Evolutionary conservation across 2,888 invertebrate genomes (phyloP).

Genomic region (Cryptophagus acutangulus): DNA sequence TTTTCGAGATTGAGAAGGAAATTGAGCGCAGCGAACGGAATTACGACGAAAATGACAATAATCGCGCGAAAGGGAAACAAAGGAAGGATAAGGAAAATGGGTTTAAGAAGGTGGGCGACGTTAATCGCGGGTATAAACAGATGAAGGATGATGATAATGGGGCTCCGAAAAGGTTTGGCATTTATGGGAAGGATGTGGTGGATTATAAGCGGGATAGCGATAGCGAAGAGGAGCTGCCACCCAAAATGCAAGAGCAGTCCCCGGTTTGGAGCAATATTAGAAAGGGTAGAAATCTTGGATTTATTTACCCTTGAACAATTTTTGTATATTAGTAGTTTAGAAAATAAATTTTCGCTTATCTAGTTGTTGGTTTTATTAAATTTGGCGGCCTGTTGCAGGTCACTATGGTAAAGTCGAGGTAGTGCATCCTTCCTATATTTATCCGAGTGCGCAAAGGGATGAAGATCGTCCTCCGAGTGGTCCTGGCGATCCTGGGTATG

Average conservation of each 20-base stretch:
- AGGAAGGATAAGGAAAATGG: conserved; percentile 11
- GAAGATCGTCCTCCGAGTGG: conserved; percentile 56
- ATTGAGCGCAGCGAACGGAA: conserved; percentile 13
- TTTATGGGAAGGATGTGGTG: conserved; percentile 41
- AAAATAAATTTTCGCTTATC: too few relatives aligned
- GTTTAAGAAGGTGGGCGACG: conserved; percentile 8
- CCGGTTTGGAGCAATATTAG: conserved; percentile 47
- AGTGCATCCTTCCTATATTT: conserved; percentile 47
- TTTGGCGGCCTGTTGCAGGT: conserved; percentile 54
- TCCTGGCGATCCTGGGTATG: conserved; percentile 69
- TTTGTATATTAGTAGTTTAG: not conserved
- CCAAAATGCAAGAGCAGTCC: conserved; percentile 40
- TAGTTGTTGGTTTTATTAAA: too few relatives aligned
- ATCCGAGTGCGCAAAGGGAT: conserved; percentile 43
- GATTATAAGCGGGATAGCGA: conserved; percentile 22
- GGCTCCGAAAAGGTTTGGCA: conserved; percentile 37
- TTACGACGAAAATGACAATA: not conserved
- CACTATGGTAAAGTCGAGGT: conserved; percentile 43
- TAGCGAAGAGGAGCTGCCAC: conserved; percentile 35
- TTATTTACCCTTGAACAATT: not conserved
- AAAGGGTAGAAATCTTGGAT: conserved; percentile 36
- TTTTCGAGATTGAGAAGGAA: conserved; percentile 33
- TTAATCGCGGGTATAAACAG: conserved; percentile 24
- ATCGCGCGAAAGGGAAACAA: not conserved
- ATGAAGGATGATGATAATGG: conserved; percentile 34